Conservation (phyloP, 2,888 invertebrate genomes). For the Vanessa cardui region DNA sequence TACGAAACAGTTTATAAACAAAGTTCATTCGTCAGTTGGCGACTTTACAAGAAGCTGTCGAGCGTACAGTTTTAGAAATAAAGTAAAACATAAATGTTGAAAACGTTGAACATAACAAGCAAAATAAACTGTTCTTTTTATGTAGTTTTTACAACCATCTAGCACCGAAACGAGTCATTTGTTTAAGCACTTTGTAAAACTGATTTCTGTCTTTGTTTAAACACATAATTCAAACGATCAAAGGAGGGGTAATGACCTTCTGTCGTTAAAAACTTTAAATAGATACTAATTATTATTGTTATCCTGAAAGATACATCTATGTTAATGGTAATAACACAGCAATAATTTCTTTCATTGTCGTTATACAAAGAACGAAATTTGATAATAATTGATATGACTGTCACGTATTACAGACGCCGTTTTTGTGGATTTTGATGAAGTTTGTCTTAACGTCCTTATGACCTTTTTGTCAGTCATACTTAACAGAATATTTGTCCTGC, state of each 20-base stretch:
- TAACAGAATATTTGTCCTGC: too few species aligned
- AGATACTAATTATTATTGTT: not conserved
- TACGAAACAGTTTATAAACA: conserved; percentile 67
- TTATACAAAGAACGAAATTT: too few species aligned
- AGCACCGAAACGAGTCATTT: conserved; percentile 53
- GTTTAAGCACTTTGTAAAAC: conserved; percentile 25
- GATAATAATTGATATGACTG: too few species aligned
- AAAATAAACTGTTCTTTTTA: conserved; percentile 49
- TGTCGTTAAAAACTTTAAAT: conserved; percentile 8
- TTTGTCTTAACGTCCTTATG: too few species aligned
- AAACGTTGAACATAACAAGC: conserved; percentile 43
- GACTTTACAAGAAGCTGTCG: conserved; percentile 45
- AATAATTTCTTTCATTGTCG: too few species aligned
- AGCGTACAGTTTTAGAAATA: conserved; percentile 38
- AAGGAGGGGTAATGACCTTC: conserved; percentile 12
- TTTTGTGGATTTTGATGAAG: too few species aligned
- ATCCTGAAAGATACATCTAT: not conserved
- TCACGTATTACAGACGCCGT: too few species aligned
- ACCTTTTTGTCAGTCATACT: too few species aligned
- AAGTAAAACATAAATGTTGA: conserved; percentile 27
- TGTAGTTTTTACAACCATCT: conserved; percentile 37
- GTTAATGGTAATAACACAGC: too few species aligned
- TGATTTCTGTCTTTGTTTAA: conserved; percentile 13
- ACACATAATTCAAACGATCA: conserved; percentile 12
- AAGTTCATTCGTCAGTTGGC: conserved; percentile 54